These are phyloP conservation scores for Sphenopsis melanotis DNA, from an alignment of 2,797 vertebrate species.

Conservation along the genomic window DNA sequence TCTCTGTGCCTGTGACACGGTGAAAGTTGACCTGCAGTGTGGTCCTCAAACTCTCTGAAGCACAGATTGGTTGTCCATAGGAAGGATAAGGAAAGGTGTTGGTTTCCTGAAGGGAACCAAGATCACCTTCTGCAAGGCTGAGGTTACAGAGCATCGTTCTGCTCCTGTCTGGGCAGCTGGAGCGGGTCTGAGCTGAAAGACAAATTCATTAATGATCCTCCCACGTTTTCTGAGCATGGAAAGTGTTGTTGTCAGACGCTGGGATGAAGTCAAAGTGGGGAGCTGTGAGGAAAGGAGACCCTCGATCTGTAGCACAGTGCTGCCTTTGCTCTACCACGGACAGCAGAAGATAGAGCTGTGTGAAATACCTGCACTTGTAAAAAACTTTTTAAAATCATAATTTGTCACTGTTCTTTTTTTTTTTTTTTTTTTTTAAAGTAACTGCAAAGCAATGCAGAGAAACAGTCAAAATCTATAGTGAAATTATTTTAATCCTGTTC, in stretches of 20 bases:
- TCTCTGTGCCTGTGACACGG: not conserved
- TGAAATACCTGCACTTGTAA: not conserved
- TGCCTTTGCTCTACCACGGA: not conserved
- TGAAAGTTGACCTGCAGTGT: not conserved
- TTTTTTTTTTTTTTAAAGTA: not conserved
- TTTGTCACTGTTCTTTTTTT: not conserved
- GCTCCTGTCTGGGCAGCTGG: not conserved
- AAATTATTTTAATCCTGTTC: not conserved
- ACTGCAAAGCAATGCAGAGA: not conserved
- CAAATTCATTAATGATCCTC: not conserved
- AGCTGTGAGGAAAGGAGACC: not conserved
- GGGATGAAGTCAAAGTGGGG: not conserved
- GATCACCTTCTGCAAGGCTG: not conserved
- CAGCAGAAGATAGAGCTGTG: not conserved
- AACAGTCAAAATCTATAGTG: not conserved
- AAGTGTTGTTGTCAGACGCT: not conserved
- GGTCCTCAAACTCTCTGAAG: not conserved
- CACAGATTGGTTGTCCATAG: rapidly evolving
- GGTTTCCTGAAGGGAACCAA: not conserved
- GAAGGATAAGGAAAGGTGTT: not conserved
- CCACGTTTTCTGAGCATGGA: rapidly evolving
- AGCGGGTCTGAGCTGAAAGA: not conserved
- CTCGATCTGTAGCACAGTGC: rapidly evolving
- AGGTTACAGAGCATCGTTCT: not conserved
- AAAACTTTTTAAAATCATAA: not conserved